Base-by-base conservation (phyloP, 2,888 invertebrate genomes). In the Macaria liturata region DNA sequence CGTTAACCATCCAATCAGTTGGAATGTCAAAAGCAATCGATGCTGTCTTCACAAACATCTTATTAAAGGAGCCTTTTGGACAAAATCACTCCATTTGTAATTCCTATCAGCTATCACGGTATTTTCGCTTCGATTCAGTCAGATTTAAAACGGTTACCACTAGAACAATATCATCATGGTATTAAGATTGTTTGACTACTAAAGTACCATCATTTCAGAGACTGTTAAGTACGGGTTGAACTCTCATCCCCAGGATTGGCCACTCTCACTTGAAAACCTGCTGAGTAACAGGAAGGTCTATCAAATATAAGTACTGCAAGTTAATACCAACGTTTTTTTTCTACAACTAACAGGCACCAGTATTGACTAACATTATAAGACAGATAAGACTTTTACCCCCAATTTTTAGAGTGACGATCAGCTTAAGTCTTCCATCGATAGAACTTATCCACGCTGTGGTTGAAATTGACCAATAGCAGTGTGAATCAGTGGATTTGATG, bases 1-100 rank as follows among this genome's bases (percentile, higher is more conserved):
- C n/a, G 9, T 8, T 8, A 42, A 8, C 5, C 8, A 8, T 42
- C 42, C 8, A 8, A n/a, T n/a, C 8, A 8, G 42, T 8, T 42
- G 8, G 1, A 42, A 42, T 42, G 5, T 9, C 9, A 4, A 8
- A 3, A 37, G 43, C 37, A 54, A 54, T 50, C 43, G 32, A 49
- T 46, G 6, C 7, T 6, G 7, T 54, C 9, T 50, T 47, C 44
- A 31, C 46, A 47, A 54, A 54, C 37, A 54, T 49, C 54, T 58
- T 43, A 59, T 54, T 47, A 44, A 30, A 46, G 30, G 54, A 51
- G 34, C 43, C n/a, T 54, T 50, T 51, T 43, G 54, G 43, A 50
- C 46, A 39, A 54, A 50, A 47, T 59, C 44, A 51, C 48, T 47
- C 44, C 47, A 62, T 62, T 62, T 62, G 56, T 50, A 48, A 62